These are phyloP conservation scores for Spilogale gracilis DNA, from an alignment of 2,113 vertebrate species.

Conservation along the genomic window DNA sequence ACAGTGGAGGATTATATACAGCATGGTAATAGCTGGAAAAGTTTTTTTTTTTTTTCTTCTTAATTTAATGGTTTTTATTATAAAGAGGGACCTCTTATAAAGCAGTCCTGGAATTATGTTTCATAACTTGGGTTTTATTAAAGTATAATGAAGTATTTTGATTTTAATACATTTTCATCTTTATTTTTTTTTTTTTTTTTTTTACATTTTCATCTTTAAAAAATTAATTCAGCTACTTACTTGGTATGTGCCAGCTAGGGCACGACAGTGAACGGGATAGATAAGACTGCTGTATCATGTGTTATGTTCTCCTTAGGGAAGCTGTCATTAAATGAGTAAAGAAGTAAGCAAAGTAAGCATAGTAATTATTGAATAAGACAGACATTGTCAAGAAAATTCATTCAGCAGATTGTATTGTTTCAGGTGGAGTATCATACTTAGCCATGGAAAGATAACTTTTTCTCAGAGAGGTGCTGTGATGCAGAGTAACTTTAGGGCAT, in stretches of 20 bases:
- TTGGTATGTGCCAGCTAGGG: neutral
- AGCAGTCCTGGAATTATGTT: neutral
- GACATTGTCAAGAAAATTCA: neutral
- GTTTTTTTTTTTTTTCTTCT: neutral
- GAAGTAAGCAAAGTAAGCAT: neutral
- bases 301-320: neutral
- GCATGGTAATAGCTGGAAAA: slow-evolving; percentile 14
- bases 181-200: neutral
- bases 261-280: neutral
- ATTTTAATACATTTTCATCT: slow-evolving; percentile 35
- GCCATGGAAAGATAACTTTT: neutral
- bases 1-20: neutral
- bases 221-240: neutral
- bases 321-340: neutral
- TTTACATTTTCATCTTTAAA: neutral
- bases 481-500: neutral
- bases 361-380: neutral
- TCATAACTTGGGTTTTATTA: slow-evolving; percentile 12
- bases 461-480: neutral
- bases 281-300: neutral
- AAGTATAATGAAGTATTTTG: slow-evolving; percentile 28
- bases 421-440: neutral
- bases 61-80: neutral
- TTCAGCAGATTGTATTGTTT: neutral
- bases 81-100: neutral